Conservation (phyloP, 2,888 invertebrate species). For the Tipula helvola region DNA sequence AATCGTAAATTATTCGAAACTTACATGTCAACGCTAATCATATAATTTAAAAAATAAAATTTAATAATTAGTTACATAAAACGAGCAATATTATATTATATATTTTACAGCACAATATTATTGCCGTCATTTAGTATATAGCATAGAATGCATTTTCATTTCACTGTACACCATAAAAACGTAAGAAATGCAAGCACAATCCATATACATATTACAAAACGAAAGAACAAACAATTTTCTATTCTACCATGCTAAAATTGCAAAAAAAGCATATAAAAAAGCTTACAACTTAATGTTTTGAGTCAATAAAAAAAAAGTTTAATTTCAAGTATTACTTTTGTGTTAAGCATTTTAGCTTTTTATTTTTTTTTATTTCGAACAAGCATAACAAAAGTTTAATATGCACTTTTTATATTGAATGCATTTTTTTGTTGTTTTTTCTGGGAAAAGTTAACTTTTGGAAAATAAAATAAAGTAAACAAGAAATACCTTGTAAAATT, state of each 20-base stretch:
- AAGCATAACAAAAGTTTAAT: background rate
- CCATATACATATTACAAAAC: background rate
- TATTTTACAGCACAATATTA: background rate
- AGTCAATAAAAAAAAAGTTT: background rate
- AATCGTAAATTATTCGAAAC: background rate
- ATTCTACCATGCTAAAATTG: background rate
- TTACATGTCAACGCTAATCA: background rate
- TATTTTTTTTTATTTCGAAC: background rate
- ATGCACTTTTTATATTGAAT: background rate
- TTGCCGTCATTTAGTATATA: background rate
- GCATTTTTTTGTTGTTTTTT: background rate
- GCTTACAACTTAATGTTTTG: conserved; percentile 4
- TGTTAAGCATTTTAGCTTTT: background rate
- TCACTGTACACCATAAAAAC: background rate
- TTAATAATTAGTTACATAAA: background rate
- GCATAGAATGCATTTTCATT: background rate
- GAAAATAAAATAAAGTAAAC: background rate
- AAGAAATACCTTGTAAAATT: background rate
- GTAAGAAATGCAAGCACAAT: background rate
- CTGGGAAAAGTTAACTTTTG: background rate
- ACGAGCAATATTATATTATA: background rate
- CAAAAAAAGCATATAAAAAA: background rate
- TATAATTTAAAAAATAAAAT: background rate
- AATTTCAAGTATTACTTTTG: background rate
- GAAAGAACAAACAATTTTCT: background rate